These are phyloP conservation scores for Scolopax mira DNA, from an alignment of 2,113 vertebrate species.

Conservation along the genomic window DNA sequence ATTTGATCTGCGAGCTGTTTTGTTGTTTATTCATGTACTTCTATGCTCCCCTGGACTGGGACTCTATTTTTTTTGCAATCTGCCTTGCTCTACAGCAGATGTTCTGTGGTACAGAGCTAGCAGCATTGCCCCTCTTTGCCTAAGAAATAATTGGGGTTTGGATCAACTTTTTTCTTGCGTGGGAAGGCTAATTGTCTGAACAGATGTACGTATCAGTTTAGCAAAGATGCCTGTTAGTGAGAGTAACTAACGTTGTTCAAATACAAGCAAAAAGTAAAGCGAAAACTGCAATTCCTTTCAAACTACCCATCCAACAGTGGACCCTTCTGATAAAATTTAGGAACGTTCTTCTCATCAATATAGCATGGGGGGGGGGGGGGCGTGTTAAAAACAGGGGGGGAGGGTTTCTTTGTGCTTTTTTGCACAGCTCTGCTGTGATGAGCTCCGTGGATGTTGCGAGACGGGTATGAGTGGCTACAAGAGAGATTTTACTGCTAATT, in stretches of 20 bases:
- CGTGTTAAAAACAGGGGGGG: neutral
- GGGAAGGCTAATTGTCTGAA: neutral
- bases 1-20: neutral
- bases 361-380: neutral
- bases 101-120: neutral
- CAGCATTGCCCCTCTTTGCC: neutral
- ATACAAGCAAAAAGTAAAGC: neutral
- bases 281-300: neutral
- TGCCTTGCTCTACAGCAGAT: neutral
- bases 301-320: neutral
- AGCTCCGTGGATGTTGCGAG: neutral
- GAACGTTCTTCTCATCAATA: neutral
- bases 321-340: neutral
- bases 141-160: neutral
- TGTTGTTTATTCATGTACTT: slow-evolving; percentile 2
- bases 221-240: neutral
- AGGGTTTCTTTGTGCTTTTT: neutral
- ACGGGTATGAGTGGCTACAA: neutral
- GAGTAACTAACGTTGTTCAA: neutral
- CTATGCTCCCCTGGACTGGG: neutral
- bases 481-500: neutral
- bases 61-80: neutral
- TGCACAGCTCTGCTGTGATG: neutral
- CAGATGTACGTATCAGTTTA: neutral
- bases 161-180: neutral